phyloP scores from a whole-genome alignment of 30 jellyfish, hydroid and myxozoan species.

The Pelagia noctiluca region DNA sequence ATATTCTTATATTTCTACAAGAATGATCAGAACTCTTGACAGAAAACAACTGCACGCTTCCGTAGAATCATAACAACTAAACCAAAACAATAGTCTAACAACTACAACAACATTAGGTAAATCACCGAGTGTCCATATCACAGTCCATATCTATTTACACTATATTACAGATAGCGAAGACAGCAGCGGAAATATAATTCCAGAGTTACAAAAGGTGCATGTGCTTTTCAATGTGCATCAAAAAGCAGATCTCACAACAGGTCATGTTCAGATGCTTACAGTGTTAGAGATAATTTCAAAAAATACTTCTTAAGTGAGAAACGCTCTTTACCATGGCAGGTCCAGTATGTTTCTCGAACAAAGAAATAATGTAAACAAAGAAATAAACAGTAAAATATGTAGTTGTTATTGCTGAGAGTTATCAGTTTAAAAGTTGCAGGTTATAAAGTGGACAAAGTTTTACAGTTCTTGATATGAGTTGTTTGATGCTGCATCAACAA shows the following conservation, averaged over 20 bases:
- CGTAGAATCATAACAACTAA: no score
- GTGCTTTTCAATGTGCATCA: slow-evolving; percentile 2
- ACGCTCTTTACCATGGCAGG: slow-evolving; percentile 56
- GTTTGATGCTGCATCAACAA: neutral
- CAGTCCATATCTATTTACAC: no score
- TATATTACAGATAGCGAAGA: slow-evolving; percentile 44
- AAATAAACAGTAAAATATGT: slow-evolving; percentile 3
- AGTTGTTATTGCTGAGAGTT: neutral
- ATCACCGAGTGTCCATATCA: no score
- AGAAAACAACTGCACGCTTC: no score
- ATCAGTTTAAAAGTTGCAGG: neutral
- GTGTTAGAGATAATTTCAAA: neutral
- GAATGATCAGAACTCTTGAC: no score
- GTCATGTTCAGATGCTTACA: neutral
- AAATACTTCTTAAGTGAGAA: slow-evolving; percentile 22
- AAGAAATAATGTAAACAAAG: no score
- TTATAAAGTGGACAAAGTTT: neutral
- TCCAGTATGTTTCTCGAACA: no score
- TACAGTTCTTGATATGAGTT: neutral
- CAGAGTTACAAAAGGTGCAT: slow-evolving; percentile 15
- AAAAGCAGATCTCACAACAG: neutral
- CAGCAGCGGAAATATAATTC: neutral
- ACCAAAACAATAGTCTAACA: no score
- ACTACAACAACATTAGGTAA: no score
- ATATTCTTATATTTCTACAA: no score